These are phyloP conservation scores for Ptilodon capucinus DNA, from an alignment of 2,888 invertebrate species.

Conservation along the genomic window DNA sequence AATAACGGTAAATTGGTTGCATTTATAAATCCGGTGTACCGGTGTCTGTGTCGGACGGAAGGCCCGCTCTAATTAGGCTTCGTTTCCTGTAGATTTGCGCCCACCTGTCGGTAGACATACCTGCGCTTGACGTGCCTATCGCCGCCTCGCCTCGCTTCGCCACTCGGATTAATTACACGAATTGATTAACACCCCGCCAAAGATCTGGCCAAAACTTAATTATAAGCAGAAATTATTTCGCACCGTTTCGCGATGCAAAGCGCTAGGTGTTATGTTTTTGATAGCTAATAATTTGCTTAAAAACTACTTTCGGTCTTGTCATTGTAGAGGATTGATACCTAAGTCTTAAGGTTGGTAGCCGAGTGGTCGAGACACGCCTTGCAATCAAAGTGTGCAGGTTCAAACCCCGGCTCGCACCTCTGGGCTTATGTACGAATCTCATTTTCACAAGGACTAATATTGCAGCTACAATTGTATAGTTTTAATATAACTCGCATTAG, in stretches of 20 bases:
- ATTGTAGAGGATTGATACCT: too few relatives aligned
- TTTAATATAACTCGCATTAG: not conserved
- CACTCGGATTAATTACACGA: conserved; percentile 73
- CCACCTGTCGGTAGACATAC: conserved; percentile 67
- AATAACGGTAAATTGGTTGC: conserved; percentile 54
- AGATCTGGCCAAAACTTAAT: conserved; percentile 59
- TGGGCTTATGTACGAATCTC: too few relatives aligned
- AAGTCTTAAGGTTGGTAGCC: too few relatives aligned
- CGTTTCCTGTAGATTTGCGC: conserved; percentile 78
- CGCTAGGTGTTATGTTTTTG: not conserved
- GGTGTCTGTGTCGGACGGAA: conserved; percentile 34
- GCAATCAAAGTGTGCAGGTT: too few relatives aligned
- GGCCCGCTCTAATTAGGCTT: conserved; percentile 58
- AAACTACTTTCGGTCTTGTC: too few relatives aligned
- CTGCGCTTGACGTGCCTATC: conserved; percentile 72
- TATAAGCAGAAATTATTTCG: conserved; percentile 59
- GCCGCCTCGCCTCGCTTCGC: conserved; percentile 42
- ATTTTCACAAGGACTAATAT: too few relatives aligned
- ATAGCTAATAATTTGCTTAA: too few relatives aligned
- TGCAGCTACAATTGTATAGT: not conserved
- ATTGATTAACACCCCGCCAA: conserved; percentile 69
- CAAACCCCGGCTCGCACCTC: too few relatives aligned
- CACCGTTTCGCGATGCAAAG: conserved; percentile 18
- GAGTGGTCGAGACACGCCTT: too few relatives aligned
- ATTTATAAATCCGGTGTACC: conserved; percentile 24